A percentile compares a stretch with the other conserved stretches of the same genome.
Conservation (phyloP, 2,888 invertebrate genomes). For the Lymantria dispar region DNA sequence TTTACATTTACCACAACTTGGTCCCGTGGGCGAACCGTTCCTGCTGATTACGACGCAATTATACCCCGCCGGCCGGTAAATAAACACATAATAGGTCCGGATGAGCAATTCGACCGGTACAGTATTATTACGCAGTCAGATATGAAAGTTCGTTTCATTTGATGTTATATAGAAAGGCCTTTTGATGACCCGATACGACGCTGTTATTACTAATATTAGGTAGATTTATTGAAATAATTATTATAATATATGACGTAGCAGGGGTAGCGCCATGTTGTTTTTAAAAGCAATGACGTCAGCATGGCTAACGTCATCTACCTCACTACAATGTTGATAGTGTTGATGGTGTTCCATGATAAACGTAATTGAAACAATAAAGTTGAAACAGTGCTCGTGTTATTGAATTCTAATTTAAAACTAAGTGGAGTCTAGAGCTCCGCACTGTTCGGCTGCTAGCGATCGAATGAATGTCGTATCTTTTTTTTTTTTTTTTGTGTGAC, state of each 20-base stretch:
- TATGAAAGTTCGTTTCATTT: constrained; percentile 24
- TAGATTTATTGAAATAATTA: background rate
- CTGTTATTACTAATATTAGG: constrained; percentile 8
- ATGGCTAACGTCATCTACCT: too few relatives aligned
- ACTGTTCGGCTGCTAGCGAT: too few relatives aligned
- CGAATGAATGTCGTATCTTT: too few relatives aligned
- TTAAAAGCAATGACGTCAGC: too few relatives aligned
- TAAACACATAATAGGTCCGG: constrained; percentile 36
- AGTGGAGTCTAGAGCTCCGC: too few relatives aligned
- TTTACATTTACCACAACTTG: constrained; percentile 27
- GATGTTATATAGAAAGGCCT: constrained; percentile 10
- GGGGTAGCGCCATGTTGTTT: too few relatives aligned
- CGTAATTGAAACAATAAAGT: too few relatives aligned
- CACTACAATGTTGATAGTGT: too few relatives aligned
- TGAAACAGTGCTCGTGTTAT: too few relatives aligned
- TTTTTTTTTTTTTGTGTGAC: too few relatives aligned
- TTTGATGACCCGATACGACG: constrained; percentile 4
- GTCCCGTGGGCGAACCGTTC: constrained; percentile 29
- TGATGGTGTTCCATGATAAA: too few relatives aligned
- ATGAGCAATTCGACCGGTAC: constrained; percentile 30
- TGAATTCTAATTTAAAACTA: too few relatives aligned
- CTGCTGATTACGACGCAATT: constrained; percentile 45
- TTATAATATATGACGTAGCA: background rate
- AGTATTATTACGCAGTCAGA: constrained; percentile 24
- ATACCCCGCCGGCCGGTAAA: constrained; percentile 46